A percentile compares a stretch with the other conserved stretches of the same genome.
These are phyloP conservation scores for Chrysaora quinquecirrha DNA, from an alignment of 30 jellyfish, hydroid and myxozoan species.

Conservation along the genomic window DNA sequence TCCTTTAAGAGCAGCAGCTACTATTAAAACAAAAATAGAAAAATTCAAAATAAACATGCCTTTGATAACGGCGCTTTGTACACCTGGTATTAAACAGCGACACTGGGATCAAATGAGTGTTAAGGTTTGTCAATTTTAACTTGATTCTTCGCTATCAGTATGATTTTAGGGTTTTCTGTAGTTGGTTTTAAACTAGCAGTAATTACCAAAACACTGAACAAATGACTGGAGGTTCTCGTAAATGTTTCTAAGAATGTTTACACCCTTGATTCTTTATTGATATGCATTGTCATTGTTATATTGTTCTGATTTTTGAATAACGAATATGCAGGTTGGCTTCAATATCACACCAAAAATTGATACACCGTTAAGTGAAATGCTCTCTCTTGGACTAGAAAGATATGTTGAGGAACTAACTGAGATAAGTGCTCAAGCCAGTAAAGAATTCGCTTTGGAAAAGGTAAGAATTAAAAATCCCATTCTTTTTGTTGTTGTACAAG, in stretches of 20 bases:
- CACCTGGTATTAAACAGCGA: constrained; percentile 80
- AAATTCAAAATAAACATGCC: constrained; percentile 79
- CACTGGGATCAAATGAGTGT: constrained; percentile 81
- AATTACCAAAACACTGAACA: no score
- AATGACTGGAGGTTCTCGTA: no score
- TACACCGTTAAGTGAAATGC: constrained; percentile 73
- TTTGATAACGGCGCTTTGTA: constrained; percentile 67
- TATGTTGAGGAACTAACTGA: constrained; percentile 68
- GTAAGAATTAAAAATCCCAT: no score
- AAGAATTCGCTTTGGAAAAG: constrained; percentile 74
- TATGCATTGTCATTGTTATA: no score
- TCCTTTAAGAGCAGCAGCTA: constrained; percentile 80
- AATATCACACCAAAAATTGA: constrained; percentile 68
- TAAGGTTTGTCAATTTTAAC: constrained; percentile 19
- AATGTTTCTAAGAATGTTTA: no score
- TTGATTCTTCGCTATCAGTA: no score
- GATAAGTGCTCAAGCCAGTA: constrained; percentile 68
- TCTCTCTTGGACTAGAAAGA: constrained; percentile 73
- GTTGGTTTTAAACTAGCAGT: no score
- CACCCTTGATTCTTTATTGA: no score
- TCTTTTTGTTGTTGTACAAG: no score
- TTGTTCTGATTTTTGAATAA: no score
- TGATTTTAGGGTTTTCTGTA: no score
- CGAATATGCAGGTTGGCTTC: constrained; percentile 66
- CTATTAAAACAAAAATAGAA: constrained; percentile 67